phyloP scores from a whole-genome alignment of 1,140 invertebrate genomes.

The Halictus rubicundus region DNA sequence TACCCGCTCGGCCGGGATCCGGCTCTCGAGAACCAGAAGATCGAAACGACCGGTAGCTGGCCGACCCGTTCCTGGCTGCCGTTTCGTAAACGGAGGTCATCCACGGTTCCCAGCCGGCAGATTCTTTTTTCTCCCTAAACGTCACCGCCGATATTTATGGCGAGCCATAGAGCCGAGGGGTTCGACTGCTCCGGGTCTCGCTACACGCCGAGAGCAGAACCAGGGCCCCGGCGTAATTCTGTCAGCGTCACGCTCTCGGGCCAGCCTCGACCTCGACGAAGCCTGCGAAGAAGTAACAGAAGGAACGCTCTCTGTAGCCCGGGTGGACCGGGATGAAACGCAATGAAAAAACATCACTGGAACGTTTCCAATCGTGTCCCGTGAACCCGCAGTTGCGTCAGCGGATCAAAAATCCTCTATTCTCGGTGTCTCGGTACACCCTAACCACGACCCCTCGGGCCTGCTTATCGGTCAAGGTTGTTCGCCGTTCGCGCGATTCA shows the following conservation, averaged over 20 bases:
- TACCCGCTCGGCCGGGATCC: too few species aligned
- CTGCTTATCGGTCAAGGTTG: conserved; percentile 58
- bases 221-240: conserved; percentile 66
- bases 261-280: conserved; percentile 47
- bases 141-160: conserved; percentile 78
- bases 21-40: not conserved
- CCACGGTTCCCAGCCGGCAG: conserved; percentile 60
- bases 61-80: conserved; percentile 41
- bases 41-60: conserved; percentile 45
- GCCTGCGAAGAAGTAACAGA: conserved; percentile 29
- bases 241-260: conserved; percentile 67
- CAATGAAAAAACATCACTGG: conserved; percentile 39
- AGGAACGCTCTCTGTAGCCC: conserved; percentile 27
- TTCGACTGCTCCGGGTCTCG: conserved; percentile 60
- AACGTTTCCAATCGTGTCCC: conserved; percentile 52
- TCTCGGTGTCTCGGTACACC: not conserved
- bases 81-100: conserved; percentile 63
- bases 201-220: conserved; percentile 61
- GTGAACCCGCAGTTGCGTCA: not conserved
- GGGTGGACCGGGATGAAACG: conserved; percentile 8
- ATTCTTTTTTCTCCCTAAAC: conserved; percentile 68
- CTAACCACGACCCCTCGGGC: conserved; percentile 42
- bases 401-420: not conserved
- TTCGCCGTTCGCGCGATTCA: conserved; percentile 8
- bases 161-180: conserved; percentile 70